A percentile compares a stretch with the other conserved stretches of the same genome.
phyloP scores from a whole-genome alignment of 2,888 invertebrate species.

The Cheilosia scutellata region DNA sequence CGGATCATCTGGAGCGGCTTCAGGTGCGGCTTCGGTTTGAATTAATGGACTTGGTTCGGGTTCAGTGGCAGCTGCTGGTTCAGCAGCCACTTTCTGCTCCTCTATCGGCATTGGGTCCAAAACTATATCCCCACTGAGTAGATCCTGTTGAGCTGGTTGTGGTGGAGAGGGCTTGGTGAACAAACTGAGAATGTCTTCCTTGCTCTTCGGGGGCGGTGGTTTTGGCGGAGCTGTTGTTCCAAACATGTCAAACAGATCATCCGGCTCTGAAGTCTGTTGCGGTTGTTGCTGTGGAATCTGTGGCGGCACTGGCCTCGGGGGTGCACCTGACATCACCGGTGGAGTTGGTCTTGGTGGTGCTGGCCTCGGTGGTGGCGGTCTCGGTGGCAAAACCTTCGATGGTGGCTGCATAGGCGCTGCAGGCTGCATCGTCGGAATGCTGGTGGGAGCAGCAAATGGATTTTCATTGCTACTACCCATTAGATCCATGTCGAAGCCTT shows the following conservation, averaged over 20 bases:
- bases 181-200: conserved; percentile 87
- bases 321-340: conserved; percentile 81
- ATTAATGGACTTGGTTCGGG: conserved; percentile 65
- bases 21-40: conserved; percentile 42
- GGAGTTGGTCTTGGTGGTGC: conserved; percentile 81
- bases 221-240: conserved; percentile 85
- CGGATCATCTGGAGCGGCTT: conserved; percentile 78
- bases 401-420: conserved; percentile 85
- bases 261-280: conserved; percentile 78
- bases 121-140: conserved; percentile 86
- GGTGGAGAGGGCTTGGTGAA: conserved; percentile 83
- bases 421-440: conserved; percentile 83
- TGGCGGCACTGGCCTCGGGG: conserved; percentile 82
- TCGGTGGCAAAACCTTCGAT: conserved; percentile 84
- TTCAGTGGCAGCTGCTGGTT: conserved; percentile 10
- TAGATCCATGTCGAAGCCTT: conserved; percentile 80
- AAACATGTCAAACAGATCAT: conserved; percentile 86
- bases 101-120: conserved; percentile 76
- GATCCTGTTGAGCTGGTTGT: conserved; percentile 84
- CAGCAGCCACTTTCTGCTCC: conserved; percentile 39
- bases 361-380: conserved; percentile 84
- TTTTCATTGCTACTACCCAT: conserved; percentile 81
- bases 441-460: conserved; percentile 83
- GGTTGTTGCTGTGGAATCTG: conserved; percentile 81
- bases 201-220: conserved; percentile 85